Evolutionary conservation across 2,888 invertebrate species (phyloP).

Genomic region (Drosophila subsilvestris): DNA sequence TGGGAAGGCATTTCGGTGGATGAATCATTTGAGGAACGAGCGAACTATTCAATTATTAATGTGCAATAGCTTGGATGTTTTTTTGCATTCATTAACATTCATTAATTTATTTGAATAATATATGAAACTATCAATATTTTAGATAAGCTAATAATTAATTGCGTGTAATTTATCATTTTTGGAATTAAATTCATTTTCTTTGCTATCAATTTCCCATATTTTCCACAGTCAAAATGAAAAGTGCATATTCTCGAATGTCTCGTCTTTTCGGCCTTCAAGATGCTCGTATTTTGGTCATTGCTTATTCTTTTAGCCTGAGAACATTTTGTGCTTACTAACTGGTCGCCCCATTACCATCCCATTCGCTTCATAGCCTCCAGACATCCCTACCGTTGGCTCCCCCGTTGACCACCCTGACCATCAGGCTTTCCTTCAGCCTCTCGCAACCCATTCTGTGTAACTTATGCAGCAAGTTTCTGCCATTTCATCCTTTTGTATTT

Average conservation of each 20-base stretch:
- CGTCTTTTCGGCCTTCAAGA: conserved; percentile 1
- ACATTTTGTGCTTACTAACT: conserved; percentile 56
- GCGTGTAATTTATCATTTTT: too few species aligned
- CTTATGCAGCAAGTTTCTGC: conserved; percentile 56
- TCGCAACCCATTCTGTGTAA: conserved; percentile 23
- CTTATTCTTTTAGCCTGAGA: conserved; percentile 43
- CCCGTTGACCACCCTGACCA: conserved; percentile 42
- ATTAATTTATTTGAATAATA: neutral
- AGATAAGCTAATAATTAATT: too few species aligned
- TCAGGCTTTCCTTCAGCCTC: conserved; percentile 13
- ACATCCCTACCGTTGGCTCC: neutral
- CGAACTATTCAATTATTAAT: neutral
- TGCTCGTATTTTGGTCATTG: conserved; percentile 18
- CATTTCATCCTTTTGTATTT: conserved; percentile 36
- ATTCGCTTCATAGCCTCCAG: conserved; percentile 16
- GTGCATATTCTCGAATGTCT: conserved; percentile 16
- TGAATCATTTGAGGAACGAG: neutral
- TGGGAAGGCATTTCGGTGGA: neutral
- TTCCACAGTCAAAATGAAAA: neutral
- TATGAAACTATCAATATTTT: neutral
- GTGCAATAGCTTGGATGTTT: neutral
- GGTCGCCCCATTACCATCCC: conserved; percentile 34
- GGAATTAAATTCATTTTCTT: too few species aligned
- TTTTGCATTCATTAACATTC: neutral
- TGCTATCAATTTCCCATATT: neutral